Evolutionary conservation across 2,888 invertebrate species (phyloP).

Genomic region (Euzophera pinguis): DNA sequence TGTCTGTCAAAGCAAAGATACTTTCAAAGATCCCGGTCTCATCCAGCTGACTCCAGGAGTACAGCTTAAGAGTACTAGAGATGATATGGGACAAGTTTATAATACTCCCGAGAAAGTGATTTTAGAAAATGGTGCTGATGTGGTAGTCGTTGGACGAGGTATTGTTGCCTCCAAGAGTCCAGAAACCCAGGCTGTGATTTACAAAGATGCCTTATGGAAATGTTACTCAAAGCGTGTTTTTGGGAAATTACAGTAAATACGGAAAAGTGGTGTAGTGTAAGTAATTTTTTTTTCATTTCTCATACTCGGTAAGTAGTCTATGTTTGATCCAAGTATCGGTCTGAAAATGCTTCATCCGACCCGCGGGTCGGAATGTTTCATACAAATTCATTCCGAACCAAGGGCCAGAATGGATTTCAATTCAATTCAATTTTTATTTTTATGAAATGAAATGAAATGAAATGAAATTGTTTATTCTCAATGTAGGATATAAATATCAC

Average conservation of each 20-base stretch:
- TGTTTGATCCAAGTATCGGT: too few relatives aligned
- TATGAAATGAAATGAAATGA: too few relatives aligned
- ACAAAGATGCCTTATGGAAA: constrained; percentile 86
- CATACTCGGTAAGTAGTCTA: too few relatives aligned
- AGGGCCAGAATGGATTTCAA: too few relatives aligned
- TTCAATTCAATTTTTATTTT: too few relatives aligned
- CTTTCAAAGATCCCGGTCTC: constrained; percentile 84
- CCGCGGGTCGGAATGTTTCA: too few relatives aligned
- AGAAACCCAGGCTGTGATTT: constrained; percentile 82
- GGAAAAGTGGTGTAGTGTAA: too few relatives aligned
- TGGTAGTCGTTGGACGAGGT: constrained; percentile 97
- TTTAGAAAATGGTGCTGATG: constrained; percentile 89
- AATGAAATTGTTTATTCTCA: too few relatives aligned
- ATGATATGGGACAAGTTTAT: constrained; percentile 92
- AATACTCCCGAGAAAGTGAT: constrained; percentile 91
- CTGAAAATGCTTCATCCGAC: too few relatives aligned
- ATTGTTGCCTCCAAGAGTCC: constrained; percentile 86
- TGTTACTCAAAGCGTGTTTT: constrained; percentile 61
- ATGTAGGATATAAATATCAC: too few relatives aligned
- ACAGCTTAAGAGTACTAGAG: constrained; percentile 83
- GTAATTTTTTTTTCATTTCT: too few relatives aligned
- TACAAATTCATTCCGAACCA: too few relatives aligned
- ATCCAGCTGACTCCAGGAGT: constrained; percentile 97
- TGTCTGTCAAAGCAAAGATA: constrained; percentile 90
- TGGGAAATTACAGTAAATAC: constrained; percentile 47